Conservation (phyloP, 2,888 invertebrate species). For the Anticlea derivata region DNA sequence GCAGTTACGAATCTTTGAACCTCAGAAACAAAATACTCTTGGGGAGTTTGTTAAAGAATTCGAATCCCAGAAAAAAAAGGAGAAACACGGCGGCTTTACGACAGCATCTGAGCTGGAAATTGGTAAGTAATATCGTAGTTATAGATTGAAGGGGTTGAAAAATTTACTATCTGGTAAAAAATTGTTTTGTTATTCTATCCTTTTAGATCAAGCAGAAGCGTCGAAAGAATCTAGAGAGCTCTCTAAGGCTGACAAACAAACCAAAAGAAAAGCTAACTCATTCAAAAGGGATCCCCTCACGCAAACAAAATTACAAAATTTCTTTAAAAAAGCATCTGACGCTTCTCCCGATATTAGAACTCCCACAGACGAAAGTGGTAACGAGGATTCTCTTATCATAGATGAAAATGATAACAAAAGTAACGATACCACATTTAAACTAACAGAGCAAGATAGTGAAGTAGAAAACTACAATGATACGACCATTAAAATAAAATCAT, state of each 20-base stretch:
- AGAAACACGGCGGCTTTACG: constrained; percentile 54
- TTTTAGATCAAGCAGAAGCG: constrained; percentile 48
- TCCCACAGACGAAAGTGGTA: constrained; percentile 57
- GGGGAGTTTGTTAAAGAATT: constrained; percentile 76
- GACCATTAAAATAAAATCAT: constrained; percentile 51
- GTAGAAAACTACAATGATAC: constrained; percentile 49
- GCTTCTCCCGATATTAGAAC: constrained; percentile 45
- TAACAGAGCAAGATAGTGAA: constrained; percentile 42
- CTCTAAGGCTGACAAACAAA: constrained; percentile 74
- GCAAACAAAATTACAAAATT: constrained; percentile 76
- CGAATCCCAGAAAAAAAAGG: constrained; percentile 63
- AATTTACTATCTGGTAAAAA: too few species aligned
- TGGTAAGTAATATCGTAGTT: constrained; percentile 45
- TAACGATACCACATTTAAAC: constrained; percentile 50
- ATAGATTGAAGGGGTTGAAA: neutral
- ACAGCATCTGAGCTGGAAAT: constrained; percentile 66
- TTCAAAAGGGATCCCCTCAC: constrained; percentile 76
- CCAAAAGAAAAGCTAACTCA: constrained; percentile 72
- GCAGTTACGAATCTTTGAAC: constrained; percentile 79
- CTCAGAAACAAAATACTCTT: constrained; percentile 76
- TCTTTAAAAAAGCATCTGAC: constrained; percentile 64
- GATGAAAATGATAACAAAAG: constrained; percentile 52
- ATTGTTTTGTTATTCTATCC: neutral
- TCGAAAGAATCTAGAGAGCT: constrained; percentile 49
- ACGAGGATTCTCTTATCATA: constrained; percentile 58